Conservation (phyloP, 2,888 invertebrate species). For the Phengaris alcon region DNA sequence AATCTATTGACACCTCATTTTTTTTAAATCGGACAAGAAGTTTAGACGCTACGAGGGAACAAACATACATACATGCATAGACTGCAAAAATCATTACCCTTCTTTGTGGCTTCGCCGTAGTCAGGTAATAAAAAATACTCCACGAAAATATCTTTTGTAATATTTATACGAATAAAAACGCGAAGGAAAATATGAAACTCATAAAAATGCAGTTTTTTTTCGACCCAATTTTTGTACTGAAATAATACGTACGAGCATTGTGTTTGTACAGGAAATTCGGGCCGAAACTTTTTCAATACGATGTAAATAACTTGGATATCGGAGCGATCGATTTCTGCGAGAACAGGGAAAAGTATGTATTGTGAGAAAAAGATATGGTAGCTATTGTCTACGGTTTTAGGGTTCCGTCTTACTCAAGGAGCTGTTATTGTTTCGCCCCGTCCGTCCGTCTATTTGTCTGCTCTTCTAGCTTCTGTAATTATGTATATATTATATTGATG, state of each 20-base stretch:
- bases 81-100: no score
- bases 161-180: not conserved
- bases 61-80: no score
- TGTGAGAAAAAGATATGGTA: not conserved
- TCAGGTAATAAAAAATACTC: not conserved
- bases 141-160: not conserved
- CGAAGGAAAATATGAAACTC: constrained; percentile 4
- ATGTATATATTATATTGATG: no score
- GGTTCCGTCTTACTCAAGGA: not conserved
- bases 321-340: not conserved
- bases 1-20: no score
- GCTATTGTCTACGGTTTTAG: not conserved
- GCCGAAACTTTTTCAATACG: constrained; percentile 3
- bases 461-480: no score
- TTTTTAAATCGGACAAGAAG: no score
- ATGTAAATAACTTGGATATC: constrained; percentile 8
- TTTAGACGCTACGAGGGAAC: no score
- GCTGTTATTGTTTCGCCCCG: no score
- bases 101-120: no score
- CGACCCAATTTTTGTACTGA: not conserved
- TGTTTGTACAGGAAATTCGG: constrained; percentile 8
- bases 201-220: not conserved
- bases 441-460: no score
- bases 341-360: not conserved
- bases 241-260: constrained; percentile 1